Conservation (phyloP, 2,888 invertebrate genomes). For the Euplagia quadripunctaria region DNA sequence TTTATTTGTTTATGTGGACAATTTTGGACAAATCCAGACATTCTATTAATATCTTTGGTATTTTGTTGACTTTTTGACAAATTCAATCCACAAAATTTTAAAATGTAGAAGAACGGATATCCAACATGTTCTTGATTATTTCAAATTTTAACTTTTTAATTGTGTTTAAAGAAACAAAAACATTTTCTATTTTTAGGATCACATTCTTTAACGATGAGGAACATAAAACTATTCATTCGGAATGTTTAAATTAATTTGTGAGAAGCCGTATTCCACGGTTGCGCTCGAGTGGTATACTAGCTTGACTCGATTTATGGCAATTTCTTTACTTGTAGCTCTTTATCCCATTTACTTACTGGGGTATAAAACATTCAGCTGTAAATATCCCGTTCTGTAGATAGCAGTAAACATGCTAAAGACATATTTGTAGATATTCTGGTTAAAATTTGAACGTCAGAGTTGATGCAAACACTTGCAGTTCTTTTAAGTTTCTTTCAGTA, state of each 20-base stretch:
- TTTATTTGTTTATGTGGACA: too few species aligned
- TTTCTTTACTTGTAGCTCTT: constrained; percentile 31
- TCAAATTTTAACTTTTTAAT: not conserved
- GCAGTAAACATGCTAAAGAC: not conserved
- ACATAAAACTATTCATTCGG: not conserved
- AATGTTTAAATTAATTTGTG: not conserved
- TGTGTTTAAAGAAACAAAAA: not conserved
- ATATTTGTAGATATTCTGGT: not conserved
- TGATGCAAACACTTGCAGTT: too few species aligned
- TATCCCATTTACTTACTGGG: constrained; percentile 47
- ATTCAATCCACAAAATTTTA: not conserved
- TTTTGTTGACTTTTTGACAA: not conserved
- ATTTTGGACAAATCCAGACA: too few species aligned
- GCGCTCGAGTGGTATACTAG: constrained; percentile 27
- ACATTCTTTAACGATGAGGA: not conserved
- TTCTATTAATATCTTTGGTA: too few species aligned
- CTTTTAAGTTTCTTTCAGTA: too few species aligned
- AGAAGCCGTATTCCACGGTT: constrained; percentile 34
- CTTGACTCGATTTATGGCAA: constrained; percentile 35
- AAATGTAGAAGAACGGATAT: not conserved
- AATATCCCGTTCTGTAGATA: constrained; percentile 11
- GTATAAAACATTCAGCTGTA: constrained; percentile 21
- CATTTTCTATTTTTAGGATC: not conserved
- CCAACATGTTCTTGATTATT: not conserved
- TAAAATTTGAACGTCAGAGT: not conserved